Evolutionary conservation across 1,140 invertebrate genomes (phyloP), one percentile per base, ranked within the genome.

Genomic region (Trialeurodes vaporariorum): DNA sequence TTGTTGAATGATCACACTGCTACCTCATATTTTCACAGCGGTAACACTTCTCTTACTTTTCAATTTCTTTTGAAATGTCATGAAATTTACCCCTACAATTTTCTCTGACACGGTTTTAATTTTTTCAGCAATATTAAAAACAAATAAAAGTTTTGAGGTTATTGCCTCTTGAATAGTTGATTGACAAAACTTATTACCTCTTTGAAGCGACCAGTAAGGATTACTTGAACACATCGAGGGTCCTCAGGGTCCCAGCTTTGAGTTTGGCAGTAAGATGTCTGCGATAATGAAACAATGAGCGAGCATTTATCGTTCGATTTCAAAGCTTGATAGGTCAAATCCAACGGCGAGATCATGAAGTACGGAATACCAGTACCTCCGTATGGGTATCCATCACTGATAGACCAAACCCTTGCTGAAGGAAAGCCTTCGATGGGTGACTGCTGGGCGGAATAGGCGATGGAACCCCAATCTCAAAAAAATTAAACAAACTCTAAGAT

Each of bases 331-430:
- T 85, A 83, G 21, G 87, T 85, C 65, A 87, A 85, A 73, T 92
- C 91, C 77, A 91, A 75, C 22, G 86, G 84, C 12, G 89, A 90
- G 68, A 92, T 79, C 75, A 89, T 88, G 71, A 92, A 82, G 69
- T 90, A 92, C 24, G 90, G 89, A 49, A 85, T 76, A 34, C 91
- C 91, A 1, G 85, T 86, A 22, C 89, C 88, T 67, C 86, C 86
- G 21, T 79, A 75, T 26, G 81, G 67, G 0, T 82, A 79, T 0
- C 89, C 90, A 77, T 93, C 91, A 65, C 84, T 85, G 2, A 90
- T 80, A 0, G 90, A 88, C 68, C 87, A 83, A 1, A 93, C 81
- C 72, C 87, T 89, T 1, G 84, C 85, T 75, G 89, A 90, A 1
- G 91, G 91, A 76, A 83, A 91, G 0, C 83, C 83, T 70, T 80